Base-by-base conservation (phyloP, 2,797 vertebrate species). In the Pseudopleuronectes americanus region DNA sequence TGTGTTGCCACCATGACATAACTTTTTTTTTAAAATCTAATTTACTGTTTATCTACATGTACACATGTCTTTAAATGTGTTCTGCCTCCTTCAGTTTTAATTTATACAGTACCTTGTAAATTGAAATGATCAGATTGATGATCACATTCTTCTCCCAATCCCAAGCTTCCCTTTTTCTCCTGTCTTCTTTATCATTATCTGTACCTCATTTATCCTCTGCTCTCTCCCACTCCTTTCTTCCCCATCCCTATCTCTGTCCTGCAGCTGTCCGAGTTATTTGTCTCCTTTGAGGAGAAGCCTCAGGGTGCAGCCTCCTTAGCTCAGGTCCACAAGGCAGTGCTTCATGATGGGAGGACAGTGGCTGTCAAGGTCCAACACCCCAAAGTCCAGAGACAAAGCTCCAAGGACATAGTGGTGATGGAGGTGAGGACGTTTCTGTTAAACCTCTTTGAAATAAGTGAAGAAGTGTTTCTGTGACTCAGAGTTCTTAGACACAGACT, bases 321-420 rank as follows among this genome's bases (percentile, higher is more conserved):
- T 23, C 98, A 99, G 93, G 97, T 99, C 70, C 98, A 99, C 88
- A 97, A 95, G 85, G 97, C 97, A 0, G 95, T 98, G 79, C 90
- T 99, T 64, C 93, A 73, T 64, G 96, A 99, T 61, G 97, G 98
- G 28, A 95, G 93, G 76, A 97, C 93, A 0, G 98, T 99, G 83
- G 98, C 98, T 0, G 95, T 99, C 78, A 99, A 99, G 91, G 96
- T 99, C 60, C 98, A 99, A 83, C 98, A 99, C 87, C 97, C 97
- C 1, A 99, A 98, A 84, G 98, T 99, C 31, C 96, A 96, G 84
- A 83, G 83, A 26, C 98, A 99, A 90, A 97, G 96, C 85, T 93
- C 95, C 36, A 96, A 94, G 90, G 98, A 99, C 92, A 96, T 99
- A 77, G 74, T 96, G 33, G 93, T 98, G 75, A 99, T 99, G 93